Evolutionary conservation across 2,888 invertebrate genomes (phyloP), one percentile per base, ranked within the genome.

Genomic region (Digitonthophagus gazella): DNA sequence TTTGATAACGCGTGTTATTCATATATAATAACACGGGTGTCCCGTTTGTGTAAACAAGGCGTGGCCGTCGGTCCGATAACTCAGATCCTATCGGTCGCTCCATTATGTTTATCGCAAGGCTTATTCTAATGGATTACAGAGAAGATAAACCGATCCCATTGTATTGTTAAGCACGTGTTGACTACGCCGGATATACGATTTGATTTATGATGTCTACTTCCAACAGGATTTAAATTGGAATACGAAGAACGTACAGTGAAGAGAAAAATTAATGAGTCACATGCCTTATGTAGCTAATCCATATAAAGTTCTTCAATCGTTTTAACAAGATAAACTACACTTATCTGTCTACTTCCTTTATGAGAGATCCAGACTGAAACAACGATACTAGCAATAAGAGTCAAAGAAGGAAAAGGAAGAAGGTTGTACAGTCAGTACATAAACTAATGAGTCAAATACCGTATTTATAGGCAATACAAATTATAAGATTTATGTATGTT

Each of bases 21-120:
- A 44, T 44, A 44, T 44, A 44, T 5, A 44, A 44, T 44, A 44
- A 44, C 28, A 5, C 28, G 11, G 28, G 58, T 58, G 44, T 19
- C 67, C 67, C n/a, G n/a, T n/a, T n/a, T 58, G 67, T 61, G 67
- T 67, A 67, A 67, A 67, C 67, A 67, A 20, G 58, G 18, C 58
- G 58, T 58, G 58, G 67, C 58, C 67, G 28, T 58, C 58, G 67
- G 58, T 58, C 58, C 58, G 58, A 67, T 20, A 58, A 61, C 2
- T 58, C 15, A 19, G 67, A 67, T 67, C 14, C 1, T 67, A 67
- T 67, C 67, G 15, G 28, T 44, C 11, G 16, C 18, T 15, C 67
- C 58, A 67, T 67, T 67, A 67, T 67, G 67, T 67, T 67, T 67
- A 67, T 67, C 58, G 22, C 58, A 15, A 14, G 58, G 67, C 58